Evolutionary conservation across 2,888 invertebrate species (phyloP), one percentile per base, ranked within the genome.

Genomic region (Phanerotoma sp.): DNA sequence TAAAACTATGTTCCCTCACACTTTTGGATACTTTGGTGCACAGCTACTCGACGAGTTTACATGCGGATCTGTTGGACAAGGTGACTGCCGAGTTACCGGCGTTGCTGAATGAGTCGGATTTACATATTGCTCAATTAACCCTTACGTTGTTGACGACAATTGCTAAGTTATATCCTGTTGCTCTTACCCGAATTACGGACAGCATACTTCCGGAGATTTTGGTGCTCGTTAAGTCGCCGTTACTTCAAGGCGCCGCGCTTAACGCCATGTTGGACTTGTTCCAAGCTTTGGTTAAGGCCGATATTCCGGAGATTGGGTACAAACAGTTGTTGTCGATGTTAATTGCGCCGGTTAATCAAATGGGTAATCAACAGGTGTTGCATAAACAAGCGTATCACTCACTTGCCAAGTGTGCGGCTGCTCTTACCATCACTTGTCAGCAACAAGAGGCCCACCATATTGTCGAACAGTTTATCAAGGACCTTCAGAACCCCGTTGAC

Each of bases 61-160:
- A 83, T 52, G 84, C 89, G 18, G 86, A 88, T 65, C 81, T 95
- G 62, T 79, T 96, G 48, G 83, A 84, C 66, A 87, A 87, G 79
- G 86, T 95, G 44, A 86, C 96, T 69, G 83, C 86, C 52, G 97
- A 98, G 79, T 83, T 97, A 68, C 94, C 96, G 9, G 88, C 93
- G 10, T 81, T 99, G 48, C 84, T 99, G 62, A 91, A 88, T 69
- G 99, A 99, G 79, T 85, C 91, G 38, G 99, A 99, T 80, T 82
- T 99, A 60, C 96, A 98, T 78, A 95, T 99, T 66, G 95, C 97
- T 44, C 97, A 97, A 80, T 84, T 92, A 68, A 92, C 93, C 20
- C 81, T 96, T 57, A 85, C 87, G 51, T 81, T 95, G 48, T 82
- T 96, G 51, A 92, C 92, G 59, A 88, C 91, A 49, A 88, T 93